These are phyloP conservation scores for Macrobrachium nipponense DNA, from an alignment of 1,140 invertebrate genomes.

Conservation along the genomic window DNA sequence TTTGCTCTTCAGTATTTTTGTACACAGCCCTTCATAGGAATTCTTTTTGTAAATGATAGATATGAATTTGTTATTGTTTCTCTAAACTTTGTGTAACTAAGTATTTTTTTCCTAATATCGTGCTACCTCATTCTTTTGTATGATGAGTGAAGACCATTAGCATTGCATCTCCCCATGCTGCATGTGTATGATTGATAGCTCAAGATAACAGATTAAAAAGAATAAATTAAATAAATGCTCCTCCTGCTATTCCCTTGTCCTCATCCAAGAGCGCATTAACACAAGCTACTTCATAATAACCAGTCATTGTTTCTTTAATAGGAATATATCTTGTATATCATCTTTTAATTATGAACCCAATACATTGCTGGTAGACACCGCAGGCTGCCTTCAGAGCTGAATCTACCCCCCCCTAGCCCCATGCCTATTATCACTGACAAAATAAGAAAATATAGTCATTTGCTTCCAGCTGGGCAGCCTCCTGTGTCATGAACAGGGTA, in stretches of 20 bases:
- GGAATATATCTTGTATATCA: conserved; percentile 57
- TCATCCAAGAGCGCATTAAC: conserved; percentile 58
- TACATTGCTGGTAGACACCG: conserved; percentile 27
- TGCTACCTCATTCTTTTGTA: conserved; percentile 62
- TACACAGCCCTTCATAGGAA: conserved; percentile 23
- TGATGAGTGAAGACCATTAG: conserved; percentile 53
- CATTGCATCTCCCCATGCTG: conserved; percentile 56
- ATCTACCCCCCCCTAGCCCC: not conserved
- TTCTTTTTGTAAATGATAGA: conserved; percentile 44
- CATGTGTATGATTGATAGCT: conserved; percentile 61
- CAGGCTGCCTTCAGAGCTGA: conserved; percentile 23
- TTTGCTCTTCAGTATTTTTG: conserved; percentile 43
- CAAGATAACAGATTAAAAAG: conserved; percentile 40
- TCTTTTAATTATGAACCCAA: conserved; percentile 47
- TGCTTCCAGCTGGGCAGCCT: conserved; percentile 47
- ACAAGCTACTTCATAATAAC: conserved; percentile 61
- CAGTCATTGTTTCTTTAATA: conserved; percentile 58
- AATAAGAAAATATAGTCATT: conserved; percentile 12
- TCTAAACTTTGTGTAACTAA: conserved; percentile 39
- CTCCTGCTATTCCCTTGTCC: conserved; percentile 49
- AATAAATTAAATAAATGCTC: conserved; percentile 37
- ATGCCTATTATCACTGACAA: not conserved
- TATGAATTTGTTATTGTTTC: conserved; percentile 41
- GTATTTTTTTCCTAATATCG: conserved; percentile 59
- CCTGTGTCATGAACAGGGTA: conserved; percentile 44